Evolutionary conservation across 2,888 invertebrate species (phyloP).

Genomic region (Andrena bucephala): DNA sequence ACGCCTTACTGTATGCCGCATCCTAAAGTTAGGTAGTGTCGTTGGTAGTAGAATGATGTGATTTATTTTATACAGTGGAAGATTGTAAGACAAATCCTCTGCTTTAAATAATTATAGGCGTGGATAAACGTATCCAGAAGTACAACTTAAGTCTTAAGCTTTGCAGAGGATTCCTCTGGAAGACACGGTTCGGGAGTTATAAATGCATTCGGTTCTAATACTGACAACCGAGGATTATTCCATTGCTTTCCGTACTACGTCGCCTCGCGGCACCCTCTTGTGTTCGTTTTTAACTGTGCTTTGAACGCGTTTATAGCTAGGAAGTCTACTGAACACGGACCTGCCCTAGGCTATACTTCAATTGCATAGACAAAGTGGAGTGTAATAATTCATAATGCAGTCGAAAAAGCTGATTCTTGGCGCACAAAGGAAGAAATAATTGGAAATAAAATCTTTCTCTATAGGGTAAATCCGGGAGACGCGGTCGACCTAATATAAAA

Average conservation of each 20-base stretch:
- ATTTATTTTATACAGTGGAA: background rate
- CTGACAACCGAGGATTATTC: slow-evolving; percentile 69
- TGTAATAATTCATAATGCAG: background rate
- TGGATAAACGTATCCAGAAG: slow-evolving; percentile 12
- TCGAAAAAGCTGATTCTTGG: too few relatives aligned
- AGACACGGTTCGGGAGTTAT: slow-evolving; percentile 58
- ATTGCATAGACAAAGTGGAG: background rate
- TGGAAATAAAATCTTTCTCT: too few relatives aligned
- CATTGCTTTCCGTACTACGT: slow-evolving; percentile 38
- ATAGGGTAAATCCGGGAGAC: too few relatives aligned
- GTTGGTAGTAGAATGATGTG: too few relatives aligned
- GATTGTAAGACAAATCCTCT: slow-evolving; percentile 14
- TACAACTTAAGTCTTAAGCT: slow-evolving; percentile 18
- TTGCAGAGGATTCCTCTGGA: slow-evolving; percentile 30
- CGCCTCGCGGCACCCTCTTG: slow-evolving; percentile 15
- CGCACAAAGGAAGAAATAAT: too few relatives aligned
- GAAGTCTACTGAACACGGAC: slow-evolving; percentile 7
- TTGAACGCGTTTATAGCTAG: slow-evolving; percentile 1
- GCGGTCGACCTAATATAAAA: too few relatives aligned
- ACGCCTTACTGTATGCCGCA: too few relatives aligned
- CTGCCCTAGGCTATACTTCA: slow-evolving; percentile 5
- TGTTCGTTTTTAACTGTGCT: slow-evolving; percentile 35
- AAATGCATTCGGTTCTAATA: slow-evolving; percentile 76
- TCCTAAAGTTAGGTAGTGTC: too few relatives aligned
- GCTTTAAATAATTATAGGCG: slow-evolving; percentile 26